A percentile compares a stretch with the other conserved stretches of the same genome.
phyloP scores from a whole-genome alignment of 2,888 invertebrate species.

The Habroteleia sp. region DNA sequence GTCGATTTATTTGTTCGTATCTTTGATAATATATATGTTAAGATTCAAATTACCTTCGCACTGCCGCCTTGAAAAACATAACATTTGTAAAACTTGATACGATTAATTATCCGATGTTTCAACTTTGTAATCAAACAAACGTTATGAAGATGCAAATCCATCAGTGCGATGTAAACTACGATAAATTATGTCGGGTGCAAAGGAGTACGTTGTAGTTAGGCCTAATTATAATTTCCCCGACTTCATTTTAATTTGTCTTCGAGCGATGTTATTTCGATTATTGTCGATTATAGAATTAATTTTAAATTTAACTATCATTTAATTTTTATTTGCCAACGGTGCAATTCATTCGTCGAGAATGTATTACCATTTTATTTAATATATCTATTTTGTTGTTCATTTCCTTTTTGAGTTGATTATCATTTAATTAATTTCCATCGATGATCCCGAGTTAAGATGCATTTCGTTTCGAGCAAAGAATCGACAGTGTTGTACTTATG shows the following conservation, averaged over 20 bases:
- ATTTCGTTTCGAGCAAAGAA: conserved; percentile 17
- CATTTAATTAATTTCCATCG: conserved; percentile 1
- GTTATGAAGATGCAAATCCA: conserved; percentile 52
- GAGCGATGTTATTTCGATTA: not conserved
- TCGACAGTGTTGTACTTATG: conserved; percentile 41
- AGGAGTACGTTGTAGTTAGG: conserved; percentile 25
- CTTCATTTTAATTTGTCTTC: not conserved
- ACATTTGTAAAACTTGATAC: conserved; percentile 72
- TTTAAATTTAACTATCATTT: not conserved
- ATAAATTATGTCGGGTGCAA: conserved; percentile 19
- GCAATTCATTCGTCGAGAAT: conserved; percentile 19
- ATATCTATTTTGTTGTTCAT: not conserved
- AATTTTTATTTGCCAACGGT: not conserved
- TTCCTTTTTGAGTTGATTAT: conserved; percentile 10
- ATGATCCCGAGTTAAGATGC: conserved; percentile 4
- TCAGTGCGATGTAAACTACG: conserved; percentile 37
- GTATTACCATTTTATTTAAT: conserved; percentile 9
- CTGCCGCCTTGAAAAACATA: conserved; percentile 78
- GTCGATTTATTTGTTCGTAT: conserved; percentile 61
- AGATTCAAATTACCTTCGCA: conserved; percentile 76
- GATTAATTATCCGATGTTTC: conserved; percentile 52
- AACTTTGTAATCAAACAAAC: conserved; percentile 34
- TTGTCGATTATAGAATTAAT: not conserved
- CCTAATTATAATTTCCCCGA: conserved; percentile 35
- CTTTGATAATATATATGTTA: conserved; percentile 60